phyloP scores from a whole-genome alignment of 2,797 vertebrate genomes.

The Anas bahamensis region DNA sequence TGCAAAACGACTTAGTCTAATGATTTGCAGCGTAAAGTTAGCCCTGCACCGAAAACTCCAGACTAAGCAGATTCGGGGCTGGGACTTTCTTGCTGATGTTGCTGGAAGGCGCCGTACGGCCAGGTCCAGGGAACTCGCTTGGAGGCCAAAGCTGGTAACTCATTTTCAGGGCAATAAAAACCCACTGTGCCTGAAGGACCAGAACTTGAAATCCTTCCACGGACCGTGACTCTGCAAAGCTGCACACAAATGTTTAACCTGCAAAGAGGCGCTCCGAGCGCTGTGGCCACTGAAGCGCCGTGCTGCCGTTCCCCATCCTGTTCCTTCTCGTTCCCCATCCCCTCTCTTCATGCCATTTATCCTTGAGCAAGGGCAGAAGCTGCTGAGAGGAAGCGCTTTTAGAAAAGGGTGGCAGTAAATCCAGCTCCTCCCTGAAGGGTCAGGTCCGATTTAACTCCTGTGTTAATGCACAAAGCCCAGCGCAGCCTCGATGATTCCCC shows the following conservation, averaged over 20 bases:
- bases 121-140: neutral
- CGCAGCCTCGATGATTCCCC: rapidly evolving
- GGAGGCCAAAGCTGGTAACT: neutral
- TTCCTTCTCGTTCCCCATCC: neutral
- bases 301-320: rapidly evolving
- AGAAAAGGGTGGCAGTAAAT: neutral
- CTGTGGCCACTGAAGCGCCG: rapidly evolving
- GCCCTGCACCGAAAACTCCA: neutral
- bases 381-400: neutral
- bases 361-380: neutral
- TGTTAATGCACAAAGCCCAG: rapidly evolving
- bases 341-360: too few relatives aligned
- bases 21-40: neutral
- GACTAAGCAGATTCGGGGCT: neutral
- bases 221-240: neutral
- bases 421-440: neutral
- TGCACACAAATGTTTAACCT: neutral
- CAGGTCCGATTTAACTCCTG: neutral
- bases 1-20: neutral
- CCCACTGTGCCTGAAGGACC: neutral
- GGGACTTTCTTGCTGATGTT: neutral
- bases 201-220: neutral
- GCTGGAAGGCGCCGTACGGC: neutral
- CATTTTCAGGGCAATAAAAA: neutral
- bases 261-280: rapidly evolving